Evolutionary conservation across 2,113 vertebrate genomes (phyloP).

Genomic region (Dromaius novaehollandiae): DNA sequence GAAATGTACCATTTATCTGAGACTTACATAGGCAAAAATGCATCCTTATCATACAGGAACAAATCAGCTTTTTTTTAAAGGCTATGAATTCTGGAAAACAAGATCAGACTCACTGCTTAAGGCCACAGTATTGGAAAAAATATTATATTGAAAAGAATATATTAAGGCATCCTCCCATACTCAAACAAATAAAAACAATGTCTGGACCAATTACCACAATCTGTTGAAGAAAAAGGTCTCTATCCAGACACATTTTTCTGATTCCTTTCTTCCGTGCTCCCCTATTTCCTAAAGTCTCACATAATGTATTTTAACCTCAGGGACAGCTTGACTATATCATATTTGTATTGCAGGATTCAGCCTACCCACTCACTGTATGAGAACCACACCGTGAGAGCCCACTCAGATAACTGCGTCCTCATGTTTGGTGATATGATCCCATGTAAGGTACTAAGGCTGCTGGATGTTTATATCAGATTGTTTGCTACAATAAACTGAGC

Average conservation of each 20-base stretch:
- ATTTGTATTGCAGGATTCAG: background rate
- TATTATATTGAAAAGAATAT: background rate
- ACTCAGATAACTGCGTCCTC: background rate
- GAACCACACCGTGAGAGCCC: background rate
- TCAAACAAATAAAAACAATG: background rate
- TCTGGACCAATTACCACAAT: background rate
- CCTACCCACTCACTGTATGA: background rate
- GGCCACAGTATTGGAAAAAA: background rate
- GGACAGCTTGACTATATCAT: background rate
- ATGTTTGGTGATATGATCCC: background rate
- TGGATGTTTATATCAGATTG: background rate
- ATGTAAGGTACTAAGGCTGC: background rate
- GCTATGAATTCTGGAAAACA: background rate
- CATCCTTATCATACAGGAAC: no score
- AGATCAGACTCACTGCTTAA: background rate
- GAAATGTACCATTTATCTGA: background rate
- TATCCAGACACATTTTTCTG: background rate
- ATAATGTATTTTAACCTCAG: background rate
- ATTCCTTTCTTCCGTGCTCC: background rate
- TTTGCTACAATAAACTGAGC: background rate
- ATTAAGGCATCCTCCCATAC: background rate
- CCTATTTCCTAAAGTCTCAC: accelerated
- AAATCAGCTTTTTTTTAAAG: background rate
- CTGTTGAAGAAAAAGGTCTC: background rate
- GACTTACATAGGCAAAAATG: background rate